Conservation (phyloP, 2,113 vertebrate genomes). For the Oryzias javanicus region DNA sequence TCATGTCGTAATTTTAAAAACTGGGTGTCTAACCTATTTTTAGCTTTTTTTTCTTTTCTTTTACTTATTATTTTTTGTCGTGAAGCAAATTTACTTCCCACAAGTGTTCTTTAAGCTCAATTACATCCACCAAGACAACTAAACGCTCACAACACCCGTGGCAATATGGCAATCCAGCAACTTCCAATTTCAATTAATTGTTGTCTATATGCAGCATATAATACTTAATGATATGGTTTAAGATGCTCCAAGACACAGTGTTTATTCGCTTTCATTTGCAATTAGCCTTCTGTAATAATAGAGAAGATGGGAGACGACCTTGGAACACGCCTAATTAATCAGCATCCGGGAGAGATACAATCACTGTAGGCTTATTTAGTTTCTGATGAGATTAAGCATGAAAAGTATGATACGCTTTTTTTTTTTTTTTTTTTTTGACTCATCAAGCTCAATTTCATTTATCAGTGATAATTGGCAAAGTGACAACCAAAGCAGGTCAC, state of each 20-base stretch:
- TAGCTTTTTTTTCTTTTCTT: neutral
- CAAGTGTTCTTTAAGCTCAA: slow-evolving; percentile 4
- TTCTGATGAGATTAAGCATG: slow-evolving; percentile 11
- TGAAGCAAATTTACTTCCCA: neutral
- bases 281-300: slow-evolving; percentile 20
- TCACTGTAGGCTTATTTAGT: slow-evolving; percentile 18
- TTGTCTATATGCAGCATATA: neutral
- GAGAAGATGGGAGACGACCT: slow-evolving; percentile 13
- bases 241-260: slow-evolving; percentile 7
- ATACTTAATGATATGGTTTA: slow-evolving; percentile 18
- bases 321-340: slow-evolving; percentile 22
- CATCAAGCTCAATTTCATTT: slow-evolving; percentile 13
- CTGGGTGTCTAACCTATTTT: neutral
- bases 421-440: no score
- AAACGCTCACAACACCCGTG: neutral
- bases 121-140: slow-evolving; percentile 9
- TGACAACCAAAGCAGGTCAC: slow-evolving; percentile 1
- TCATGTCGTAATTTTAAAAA: no score
- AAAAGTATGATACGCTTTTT: slow-evolving; percentile 3
- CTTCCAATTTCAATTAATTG: neutral
- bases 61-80: neutral
- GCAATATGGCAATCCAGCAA: neutral
- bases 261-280: slow-evolving; percentile 33
- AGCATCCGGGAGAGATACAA: slow-evolving; percentile 11
- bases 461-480: neutral